phyloP scores from a whole-genome alignment of 2,888 invertebrate species.

The Dasypogon diadema region DNA sequence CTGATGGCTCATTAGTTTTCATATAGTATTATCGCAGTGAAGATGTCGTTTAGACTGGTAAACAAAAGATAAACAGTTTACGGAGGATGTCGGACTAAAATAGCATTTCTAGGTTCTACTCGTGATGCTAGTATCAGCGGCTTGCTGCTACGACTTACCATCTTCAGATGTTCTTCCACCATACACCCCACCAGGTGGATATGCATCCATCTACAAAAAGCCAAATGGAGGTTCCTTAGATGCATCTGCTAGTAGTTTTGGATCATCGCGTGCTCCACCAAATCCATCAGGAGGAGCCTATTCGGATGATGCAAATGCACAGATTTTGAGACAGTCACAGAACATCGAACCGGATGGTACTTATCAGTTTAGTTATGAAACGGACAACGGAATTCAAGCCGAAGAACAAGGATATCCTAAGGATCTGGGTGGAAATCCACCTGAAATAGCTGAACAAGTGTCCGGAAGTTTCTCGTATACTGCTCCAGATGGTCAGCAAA shows the following conservation, averaged over 20 bases:
- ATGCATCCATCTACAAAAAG: neutral
- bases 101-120: conserved; percentile 7
- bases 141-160: conserved; percentile 28
- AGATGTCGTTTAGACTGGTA: conserved; percentile 36
- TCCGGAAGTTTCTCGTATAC: conserved; percentile 82
- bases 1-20: conserved; percentile 17
- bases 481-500: conserved; percentile 75
- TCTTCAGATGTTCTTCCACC: conserved; percentile 32
- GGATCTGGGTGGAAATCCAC: conserved; percentile 76
- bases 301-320: conserved; percentile 70
- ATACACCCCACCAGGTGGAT: neutral
- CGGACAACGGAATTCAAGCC: conserved; percentile 85
- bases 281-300: conserved; percentile 18
- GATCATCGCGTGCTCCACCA: neutral
- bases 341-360: conserved; percentile 80
- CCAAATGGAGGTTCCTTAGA: neutral
- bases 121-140: neutral
- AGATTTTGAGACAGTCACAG: conserved; percentile 78
- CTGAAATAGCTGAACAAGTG: conserved; percentile 78
- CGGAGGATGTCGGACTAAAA: neutral
- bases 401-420: conserved; percentile 83
- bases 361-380: conserved; percentile 81
- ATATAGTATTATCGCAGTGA: neutral
- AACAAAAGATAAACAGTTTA: neutral
- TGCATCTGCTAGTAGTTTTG: neutral